These are phyloP conservation scores for Phasianus colchicus DNA, from an alignment of 2,113 vertebrate genomes.

Conservation along the genomic window DNA sequence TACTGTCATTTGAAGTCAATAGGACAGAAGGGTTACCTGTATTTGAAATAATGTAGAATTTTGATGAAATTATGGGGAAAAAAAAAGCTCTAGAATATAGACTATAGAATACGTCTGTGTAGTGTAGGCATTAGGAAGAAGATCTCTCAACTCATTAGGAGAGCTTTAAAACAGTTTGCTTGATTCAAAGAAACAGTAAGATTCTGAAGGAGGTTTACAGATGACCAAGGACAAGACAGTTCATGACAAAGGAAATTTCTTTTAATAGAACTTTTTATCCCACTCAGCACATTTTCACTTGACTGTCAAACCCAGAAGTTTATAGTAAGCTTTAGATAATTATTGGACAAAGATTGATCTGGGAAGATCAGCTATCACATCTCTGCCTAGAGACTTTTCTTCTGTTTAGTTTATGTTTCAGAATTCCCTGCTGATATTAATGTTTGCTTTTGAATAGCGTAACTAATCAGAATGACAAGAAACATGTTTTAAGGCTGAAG, in stretches of 20 bases:
- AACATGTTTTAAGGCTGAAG: background rate
- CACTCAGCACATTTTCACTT: background rate
- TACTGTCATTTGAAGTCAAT: background rate
- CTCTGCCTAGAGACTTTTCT: background rate
- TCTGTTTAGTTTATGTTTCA: background rate
- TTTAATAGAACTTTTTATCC: background rate
- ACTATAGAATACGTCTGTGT: background rate
- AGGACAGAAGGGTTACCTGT: background rate
- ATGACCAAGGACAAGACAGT: background rate
- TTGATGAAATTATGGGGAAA: background rate
- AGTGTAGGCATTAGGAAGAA: background rate
- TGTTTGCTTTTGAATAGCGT: background rate
- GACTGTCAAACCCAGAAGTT: background rate
- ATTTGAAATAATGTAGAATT: background rate
- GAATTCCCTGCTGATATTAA: background rate
- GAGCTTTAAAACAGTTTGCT: background rate
- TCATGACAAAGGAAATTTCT: background rate
- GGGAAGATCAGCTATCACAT: background rate
- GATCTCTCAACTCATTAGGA: background rate
- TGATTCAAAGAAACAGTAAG: background rate
- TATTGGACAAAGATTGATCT: background rate
- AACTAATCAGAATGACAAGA: constrained; percentile 2
- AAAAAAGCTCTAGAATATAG: background rate
- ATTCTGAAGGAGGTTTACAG: background rate
- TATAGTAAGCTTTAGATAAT: background rate